phyloP scores from a whole-genome alignment of 2,888 invertebrate species.

The Electrophaes corylata region DNA sequence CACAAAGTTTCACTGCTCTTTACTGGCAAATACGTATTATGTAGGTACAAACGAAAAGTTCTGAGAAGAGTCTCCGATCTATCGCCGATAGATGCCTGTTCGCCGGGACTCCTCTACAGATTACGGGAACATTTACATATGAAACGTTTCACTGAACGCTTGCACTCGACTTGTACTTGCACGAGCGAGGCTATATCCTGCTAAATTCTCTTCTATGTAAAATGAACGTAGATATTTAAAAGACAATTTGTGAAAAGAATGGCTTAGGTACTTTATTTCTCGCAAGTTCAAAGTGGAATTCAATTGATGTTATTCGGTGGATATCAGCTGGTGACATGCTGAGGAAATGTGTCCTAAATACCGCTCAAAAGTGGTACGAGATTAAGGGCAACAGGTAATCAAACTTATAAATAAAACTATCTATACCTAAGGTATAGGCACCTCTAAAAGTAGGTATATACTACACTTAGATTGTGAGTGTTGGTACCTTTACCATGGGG shows the following conservation, averaged over 20 bases:
- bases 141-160: constrained; percentile 76
- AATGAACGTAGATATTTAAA: constrained; percentile 57
- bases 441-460: not conserved
- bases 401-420: no score
- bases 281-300: constrained; percentile 45
- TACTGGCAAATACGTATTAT: constrained; percentile 51
- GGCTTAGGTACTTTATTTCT: constrained; percentile 49
- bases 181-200: constrained; percentile 57
- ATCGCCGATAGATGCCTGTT: constrained; percentile 70
- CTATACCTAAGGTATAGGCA: not conserved
- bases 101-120: constrained; percentile 65
- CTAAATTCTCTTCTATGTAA: constrained; percentile 58
- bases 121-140: constrained; percentile 79
- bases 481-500: no score
- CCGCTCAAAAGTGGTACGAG: not conserved
- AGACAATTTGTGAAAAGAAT: constrained; percentile 44
- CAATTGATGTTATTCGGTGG: constrained; percentile 33
- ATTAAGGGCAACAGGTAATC: no score
- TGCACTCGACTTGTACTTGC: constrained; percentile 70
- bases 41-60: constrained; percentile 59
- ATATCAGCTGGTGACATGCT: constrained; percentile 9
- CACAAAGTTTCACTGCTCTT: constrained; percentile 54
- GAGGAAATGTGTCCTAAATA: not conserved
- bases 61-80: constrained; percentile 60
- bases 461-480: not conserved